These are phyloP conservation scores for Cryptotis parvus DNA, from an alignment of 2,113 vertebrate genomes.

Conservation along the genomic window DNA sequence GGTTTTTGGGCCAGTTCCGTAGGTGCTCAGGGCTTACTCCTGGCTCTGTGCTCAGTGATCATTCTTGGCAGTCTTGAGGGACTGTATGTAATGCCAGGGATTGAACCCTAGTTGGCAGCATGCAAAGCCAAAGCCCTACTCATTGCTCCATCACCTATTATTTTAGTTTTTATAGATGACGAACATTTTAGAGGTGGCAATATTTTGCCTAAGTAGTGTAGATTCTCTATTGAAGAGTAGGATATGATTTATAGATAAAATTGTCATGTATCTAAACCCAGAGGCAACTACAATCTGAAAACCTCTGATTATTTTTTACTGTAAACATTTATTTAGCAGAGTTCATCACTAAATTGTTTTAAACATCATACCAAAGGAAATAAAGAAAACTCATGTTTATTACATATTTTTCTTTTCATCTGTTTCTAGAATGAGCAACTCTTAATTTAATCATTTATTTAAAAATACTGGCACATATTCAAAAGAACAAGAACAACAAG, in stretches of 20 bases:
- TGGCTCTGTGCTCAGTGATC: too few relatives aligned
- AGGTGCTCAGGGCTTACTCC: too few relatives aligned
- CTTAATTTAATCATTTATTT: too few relatives aligned
- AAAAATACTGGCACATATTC: too few relatives aligned
- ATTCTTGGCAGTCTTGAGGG: too few relatives aligned
- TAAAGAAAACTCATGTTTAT: constrained; percentile 38
- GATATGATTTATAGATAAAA: neutral
- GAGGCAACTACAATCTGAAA: neutral
- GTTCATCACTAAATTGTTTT: constrained; percentile 2
- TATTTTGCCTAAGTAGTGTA: neutral
- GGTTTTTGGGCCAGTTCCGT: too few relatives aligned
- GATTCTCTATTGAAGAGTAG: constrained; percentile 5
- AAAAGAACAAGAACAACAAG: too few relatives aligned
- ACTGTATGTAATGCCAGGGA: too few relatives aligned
- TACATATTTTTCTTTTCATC: neutral
- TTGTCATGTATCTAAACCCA: neutral
- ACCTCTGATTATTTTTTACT: neutral
- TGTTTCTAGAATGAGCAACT: neutral
- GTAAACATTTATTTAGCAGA: neutral
- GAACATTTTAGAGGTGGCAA: neutral
- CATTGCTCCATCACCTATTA: too few relatives aligned
- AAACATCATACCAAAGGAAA: neutral
- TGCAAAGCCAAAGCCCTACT: too few relatives aligned
- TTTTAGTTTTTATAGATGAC: too few relatives aligned
- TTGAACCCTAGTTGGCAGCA: too few relatives aligned